Conservation (phyloP, 2,113 vertebrate genomes). For the Sterrhoptilus dennistouni region DNA sequence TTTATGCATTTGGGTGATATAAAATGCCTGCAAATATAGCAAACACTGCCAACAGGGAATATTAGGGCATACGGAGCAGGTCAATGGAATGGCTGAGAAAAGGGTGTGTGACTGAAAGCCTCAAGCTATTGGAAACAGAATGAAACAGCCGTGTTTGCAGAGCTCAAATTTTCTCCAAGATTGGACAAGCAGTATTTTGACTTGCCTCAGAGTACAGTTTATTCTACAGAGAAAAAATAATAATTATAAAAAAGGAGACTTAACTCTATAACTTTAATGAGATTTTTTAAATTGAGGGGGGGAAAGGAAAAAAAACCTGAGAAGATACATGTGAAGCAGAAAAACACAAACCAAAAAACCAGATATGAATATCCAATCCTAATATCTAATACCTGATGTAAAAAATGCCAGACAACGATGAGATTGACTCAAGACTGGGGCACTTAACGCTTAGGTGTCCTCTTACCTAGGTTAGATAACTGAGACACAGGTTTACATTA, state of each 20-base stretch:
- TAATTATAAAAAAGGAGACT: not conserved
- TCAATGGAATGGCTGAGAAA: constrained; percentile 3
- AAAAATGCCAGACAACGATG: not conserved
- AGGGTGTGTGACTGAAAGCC: not conserved
- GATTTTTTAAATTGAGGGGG: not conserved
- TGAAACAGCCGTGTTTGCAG: not conserved
- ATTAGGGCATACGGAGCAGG: not conserved
- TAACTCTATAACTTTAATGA: not conserved
- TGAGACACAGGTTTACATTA: not conserved
- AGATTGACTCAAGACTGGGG: not conserved
- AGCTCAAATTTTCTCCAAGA: not conserved
- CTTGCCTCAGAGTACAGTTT: not conserved
- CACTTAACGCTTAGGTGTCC: not conserved
- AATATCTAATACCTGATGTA: not conserved
- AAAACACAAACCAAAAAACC: not conserved
- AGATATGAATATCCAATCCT: not conserved
- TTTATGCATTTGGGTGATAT: not conserved
- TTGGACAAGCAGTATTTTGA: not conserved
- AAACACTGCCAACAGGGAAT: not conserved
- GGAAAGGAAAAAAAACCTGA: rapidly evolving
- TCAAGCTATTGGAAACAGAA: constrained; percentile 4
- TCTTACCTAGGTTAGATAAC: not conserved
- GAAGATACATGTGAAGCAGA: not conserved
- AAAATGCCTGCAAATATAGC: constrained; percentile 15
- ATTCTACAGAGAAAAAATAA: not conserved